Percentiles rank a stretch among this genome's conserved stretches.
Evolutionary conservation across 2,113 vertebrate genomes (phyloP).

Genomic region (Dasypus novemcinctus): DNA sequence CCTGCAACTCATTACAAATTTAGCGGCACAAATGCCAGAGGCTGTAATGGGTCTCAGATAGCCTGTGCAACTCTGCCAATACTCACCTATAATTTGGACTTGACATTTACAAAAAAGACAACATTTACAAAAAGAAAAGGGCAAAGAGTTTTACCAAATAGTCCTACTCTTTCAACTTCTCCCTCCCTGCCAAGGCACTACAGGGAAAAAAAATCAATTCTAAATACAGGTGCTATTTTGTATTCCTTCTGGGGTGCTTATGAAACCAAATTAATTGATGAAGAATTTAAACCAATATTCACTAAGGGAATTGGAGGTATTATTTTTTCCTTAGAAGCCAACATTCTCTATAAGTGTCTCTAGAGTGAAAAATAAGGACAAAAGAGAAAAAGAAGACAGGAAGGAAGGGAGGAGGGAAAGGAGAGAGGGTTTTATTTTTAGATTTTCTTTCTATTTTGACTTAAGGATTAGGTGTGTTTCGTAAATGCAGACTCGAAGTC

Average conservation of each 20-base stretch:
- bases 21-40: slow-evolving; percentile 72
- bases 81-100: slow-evolving; percentile 68
- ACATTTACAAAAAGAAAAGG: slow-evolving; percentile 79
- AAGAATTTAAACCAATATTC: slow-evolving; percentile 64
- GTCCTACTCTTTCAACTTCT: slow-evolving; percentile 65
- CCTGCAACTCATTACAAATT: slow-evolving; percentile 74
- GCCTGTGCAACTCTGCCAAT: slow-evolving; percentile 58
- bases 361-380: background rate
- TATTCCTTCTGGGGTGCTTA: slow-evolving; percentile 60
- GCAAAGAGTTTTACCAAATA: slow-evolving; percentile 77
- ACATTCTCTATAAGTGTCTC: slow-evolving; percentile 21
- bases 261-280: slow-evolving; percentile 69
- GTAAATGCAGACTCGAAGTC: slow-evolving; percentile 41
- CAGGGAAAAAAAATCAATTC: slow-evolving; percentile 64
- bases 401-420: background rate
- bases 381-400: background rate
- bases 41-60: slow-evolving; percentile 72
- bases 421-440: slow-evolving; percentile 54
- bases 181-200: slow-evolving; percentile 46
- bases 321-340: slow-evolving; percentile 27
- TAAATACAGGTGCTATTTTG: slow-evolving; percentile 70
- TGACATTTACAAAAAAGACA: slow-evolving; percentile 79
- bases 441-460: slow-evolving; percentile 40
- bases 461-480: background rate
- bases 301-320: slow-evolving; percentile 16